Evolutionary conservation across 2,888 invertebrate genomes (phyloP).

Genomic region (Agrochola circellaris): DNA sequence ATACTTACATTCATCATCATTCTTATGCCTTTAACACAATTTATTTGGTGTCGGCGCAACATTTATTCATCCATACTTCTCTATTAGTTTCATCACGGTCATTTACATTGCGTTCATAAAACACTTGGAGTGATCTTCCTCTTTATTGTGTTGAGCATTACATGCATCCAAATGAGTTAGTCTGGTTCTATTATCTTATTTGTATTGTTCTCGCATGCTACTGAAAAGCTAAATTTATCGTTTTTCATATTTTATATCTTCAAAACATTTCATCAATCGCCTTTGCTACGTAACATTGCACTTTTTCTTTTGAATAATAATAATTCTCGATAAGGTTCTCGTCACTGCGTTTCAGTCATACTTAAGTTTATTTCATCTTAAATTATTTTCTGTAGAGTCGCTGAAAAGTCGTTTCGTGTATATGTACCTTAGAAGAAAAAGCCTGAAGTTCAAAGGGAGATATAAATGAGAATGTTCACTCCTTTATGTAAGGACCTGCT

Average conservation of each 20-base stretch:
- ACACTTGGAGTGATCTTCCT: not conserved
- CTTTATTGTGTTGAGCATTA: not conserved
- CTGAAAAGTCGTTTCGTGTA: constrained; percentile 69
- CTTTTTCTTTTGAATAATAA: constrained; percentile 18
- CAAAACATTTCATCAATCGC: not conserved
- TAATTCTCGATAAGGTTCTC: not conserved
- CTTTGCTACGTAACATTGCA: constrained; percentile 17
- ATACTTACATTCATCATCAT: not conserved
- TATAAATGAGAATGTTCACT: constrained; percentile 77
- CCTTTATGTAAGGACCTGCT: constrained; percentile 76
- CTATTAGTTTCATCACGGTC: not conserved
- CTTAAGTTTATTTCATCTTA: constrained; percentile 43
- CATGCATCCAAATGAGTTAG: not conserved
- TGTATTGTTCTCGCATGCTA: not conserved
- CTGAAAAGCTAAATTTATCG: too few species aligned
- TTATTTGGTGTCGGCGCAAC: not conserved
- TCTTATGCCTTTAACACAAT: not conserved
- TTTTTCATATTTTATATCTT: not conserved
- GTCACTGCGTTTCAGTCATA: constrained; percentile 13
- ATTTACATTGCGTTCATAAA: not conserved
- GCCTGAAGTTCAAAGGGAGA: constrained; percentile 82
- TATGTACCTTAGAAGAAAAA: constrained; percentile 77
- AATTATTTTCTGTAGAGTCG: constrained; percentile 46
- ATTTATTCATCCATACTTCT: not conserved
- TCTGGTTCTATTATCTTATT: not conserved